Evolutionary conservation across 53 echinoderm and acorn worm species (phyloP), one percentile per base, ranked within the genome.

Genomic region (Holothuria leucospilota): DNA sequence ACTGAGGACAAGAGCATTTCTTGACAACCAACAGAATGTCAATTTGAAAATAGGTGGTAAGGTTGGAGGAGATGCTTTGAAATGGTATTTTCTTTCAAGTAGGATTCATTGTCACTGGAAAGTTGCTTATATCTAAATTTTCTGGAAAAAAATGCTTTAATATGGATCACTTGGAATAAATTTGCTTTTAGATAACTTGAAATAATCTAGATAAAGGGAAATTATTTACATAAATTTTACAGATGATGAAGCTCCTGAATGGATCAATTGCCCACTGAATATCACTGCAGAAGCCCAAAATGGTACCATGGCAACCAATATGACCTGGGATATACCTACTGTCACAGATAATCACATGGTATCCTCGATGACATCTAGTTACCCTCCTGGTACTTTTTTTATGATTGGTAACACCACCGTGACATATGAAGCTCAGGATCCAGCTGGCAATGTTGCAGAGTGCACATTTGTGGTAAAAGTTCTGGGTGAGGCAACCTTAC

Each of bases 381-480:
- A 51, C 28, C 5, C 0, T 29, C 53, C 79, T 0, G 56, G 56
- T 24, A 59, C 13, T 27, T 4, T 15, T 0, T 82, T 88, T 21
- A 62, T 20, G 72, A 39, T 88, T 2, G 79, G 79, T 23, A 78
- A 21, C 15, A 26, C 27, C 5, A 26, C 66, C 23, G 84, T 91
- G 2, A 67, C 59, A 26, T 86, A 89, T 14, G 39, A 59, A 10
- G 94, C 86, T 5, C 14, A 28, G 1, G 93, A 93, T 66, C 79
- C 86, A 27, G 89, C 90, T 5, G 88, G 82, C 21, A 93, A 93
- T 38, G 24, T 30, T 0, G 90, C 28, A 14, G 62, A 53, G 16
- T 90, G 90, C 68, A 68, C 62, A 21, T 93, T 93, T 63, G 39
- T 49, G 20, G 90, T 93, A 16, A 83, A 29, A 74, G 85, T 91